Evolutionary conservation across 2,113 vertebrate species (phyloP), one percentile per base, ranked within the genome.

Genomic region (Lutjanus erythropterus): DNA sequence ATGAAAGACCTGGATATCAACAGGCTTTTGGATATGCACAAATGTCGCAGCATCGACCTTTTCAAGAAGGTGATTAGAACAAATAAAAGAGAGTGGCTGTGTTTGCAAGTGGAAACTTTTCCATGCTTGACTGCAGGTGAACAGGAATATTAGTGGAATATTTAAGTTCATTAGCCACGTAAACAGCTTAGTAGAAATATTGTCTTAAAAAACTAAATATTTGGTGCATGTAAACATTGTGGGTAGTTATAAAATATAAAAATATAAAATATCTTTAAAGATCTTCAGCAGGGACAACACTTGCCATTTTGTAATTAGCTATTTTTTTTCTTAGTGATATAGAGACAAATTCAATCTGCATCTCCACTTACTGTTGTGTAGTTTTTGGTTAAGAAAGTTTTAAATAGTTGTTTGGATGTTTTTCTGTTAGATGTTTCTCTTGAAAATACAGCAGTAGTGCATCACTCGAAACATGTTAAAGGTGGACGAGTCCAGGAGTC

Each of bases 401-500:
- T n/a, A 65, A 70, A 0, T 46, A 41, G 35, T 25, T 65, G 19
- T 56, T 52, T 21, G 39, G 6, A 49, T 10, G 42, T 42, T 21
- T 41, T 50, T 49, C 27, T 29, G 29, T 50, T 49, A 75, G 49
- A 37, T 2, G 3, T 39, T 70, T 6, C 5, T 66, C 53, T 39
- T 37, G 23, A 66, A n/a, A 37, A 73, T 50, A 35, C 31, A 53
- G 41, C 52, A 42, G 11, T 23, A 21, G 23, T n/a, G 41, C 49
- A 47, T 50, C 53, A 52, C 52, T 60, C 35, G 75, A 70, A 80
- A 60, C 41, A 37, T 50, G 14, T 62, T 79, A 12, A 76, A 60
- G 25, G 76, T 80, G 50, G 75, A 71, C 19, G 8, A 52, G 76
- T 70, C 29, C 52, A 37, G 62, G 27, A 61, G 60, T 62, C 46